Evolutionary conservation across 2,113 vertebrate genomes (phyloP).

Genomic region (Edolisoma coerulescens): DNA sequence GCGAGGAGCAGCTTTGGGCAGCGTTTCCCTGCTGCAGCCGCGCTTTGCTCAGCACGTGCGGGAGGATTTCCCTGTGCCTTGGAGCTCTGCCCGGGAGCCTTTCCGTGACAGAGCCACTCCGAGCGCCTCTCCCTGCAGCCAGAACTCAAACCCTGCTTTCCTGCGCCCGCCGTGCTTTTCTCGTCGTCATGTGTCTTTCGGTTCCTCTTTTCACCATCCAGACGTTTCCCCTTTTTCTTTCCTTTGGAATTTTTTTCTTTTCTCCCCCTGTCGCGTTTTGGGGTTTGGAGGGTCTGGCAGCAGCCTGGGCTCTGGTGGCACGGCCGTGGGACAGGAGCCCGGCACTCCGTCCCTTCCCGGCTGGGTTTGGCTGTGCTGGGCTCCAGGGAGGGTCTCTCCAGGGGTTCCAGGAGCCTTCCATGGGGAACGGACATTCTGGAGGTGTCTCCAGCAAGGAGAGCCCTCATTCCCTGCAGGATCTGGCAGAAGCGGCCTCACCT

Average conservation of each 20-base stretch:
- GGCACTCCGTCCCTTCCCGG: accelerated
- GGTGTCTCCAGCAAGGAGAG: background rate
- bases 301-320: accelerated
- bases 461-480: background rate
- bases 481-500: accelerated
- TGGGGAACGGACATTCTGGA: accelerated
- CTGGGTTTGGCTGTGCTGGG: accelerated
- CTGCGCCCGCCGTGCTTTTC: background rate
- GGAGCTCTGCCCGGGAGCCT: background rate
- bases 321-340: accelerated
- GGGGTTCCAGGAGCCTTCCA: accelerated
- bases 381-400: background rate
- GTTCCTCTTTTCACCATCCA: slow-evolving; percentile 52
- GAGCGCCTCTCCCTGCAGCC: background rate
- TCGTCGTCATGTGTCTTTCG: background rate
- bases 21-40: background rate
- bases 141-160: background rate
- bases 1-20: accelerated
- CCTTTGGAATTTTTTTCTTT: slow-evolving; percentile 60
- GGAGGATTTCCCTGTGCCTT: background rate
- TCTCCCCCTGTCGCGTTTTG: background rate
- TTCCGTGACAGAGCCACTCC: slow-evolving; percentile 3
- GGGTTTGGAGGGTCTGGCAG: background rate
- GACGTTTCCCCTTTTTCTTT: slow-evolving; percentile 65
- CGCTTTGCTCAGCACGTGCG: background rate